Percentiles rank a stretch among this genome's conserved stretches.
Conservation (phyloP, 2,113 vertebrate genomes). For the Sardina pilchardus region DNA sequence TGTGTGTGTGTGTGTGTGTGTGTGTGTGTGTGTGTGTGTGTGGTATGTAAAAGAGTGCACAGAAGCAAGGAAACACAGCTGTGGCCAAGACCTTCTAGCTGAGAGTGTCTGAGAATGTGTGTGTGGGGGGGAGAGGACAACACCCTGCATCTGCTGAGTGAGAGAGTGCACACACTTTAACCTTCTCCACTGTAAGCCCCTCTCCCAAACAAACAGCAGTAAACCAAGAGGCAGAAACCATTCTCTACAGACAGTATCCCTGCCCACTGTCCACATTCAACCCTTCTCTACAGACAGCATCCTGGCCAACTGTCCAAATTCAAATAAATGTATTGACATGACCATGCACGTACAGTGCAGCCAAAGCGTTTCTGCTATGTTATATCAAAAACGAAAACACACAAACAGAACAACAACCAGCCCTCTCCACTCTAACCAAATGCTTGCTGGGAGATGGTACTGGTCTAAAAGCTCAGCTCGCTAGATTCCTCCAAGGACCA, state of each 20-base stretch:
- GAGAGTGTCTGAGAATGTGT: background rate
- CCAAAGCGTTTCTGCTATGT: no score
- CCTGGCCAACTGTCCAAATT: background rate
- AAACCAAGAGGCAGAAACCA: background rate
- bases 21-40: background rate
- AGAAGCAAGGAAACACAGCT: background rate
- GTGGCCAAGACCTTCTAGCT: slow-evolving; percentile 3
- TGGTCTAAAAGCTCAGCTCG: background rate
- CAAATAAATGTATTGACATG: no score
- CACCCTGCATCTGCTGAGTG: background rate
- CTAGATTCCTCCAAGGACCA: background rate
- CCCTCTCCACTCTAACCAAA: background rate
- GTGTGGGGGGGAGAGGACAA: background rate
- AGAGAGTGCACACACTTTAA: background rate
- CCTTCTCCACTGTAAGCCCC: background rate
- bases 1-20: background rate
- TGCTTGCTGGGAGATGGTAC: background rate
- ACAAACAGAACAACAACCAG: no score
- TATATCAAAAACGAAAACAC: no score
- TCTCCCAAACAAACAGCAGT: background rate
- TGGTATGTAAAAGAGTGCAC: background rate
- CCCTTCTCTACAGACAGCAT: background rate
- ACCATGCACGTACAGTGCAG: no score
- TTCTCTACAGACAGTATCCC: background rate
- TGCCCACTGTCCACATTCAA: background rate